A percentile compares a stretch with the other conserved stretches of the same genome.
These are phyloP conservation scores for Hoplias malabaricus DNA, from an alignment of 2,113 vertebrate genomes.

Conservation along the genomic window DNA sequence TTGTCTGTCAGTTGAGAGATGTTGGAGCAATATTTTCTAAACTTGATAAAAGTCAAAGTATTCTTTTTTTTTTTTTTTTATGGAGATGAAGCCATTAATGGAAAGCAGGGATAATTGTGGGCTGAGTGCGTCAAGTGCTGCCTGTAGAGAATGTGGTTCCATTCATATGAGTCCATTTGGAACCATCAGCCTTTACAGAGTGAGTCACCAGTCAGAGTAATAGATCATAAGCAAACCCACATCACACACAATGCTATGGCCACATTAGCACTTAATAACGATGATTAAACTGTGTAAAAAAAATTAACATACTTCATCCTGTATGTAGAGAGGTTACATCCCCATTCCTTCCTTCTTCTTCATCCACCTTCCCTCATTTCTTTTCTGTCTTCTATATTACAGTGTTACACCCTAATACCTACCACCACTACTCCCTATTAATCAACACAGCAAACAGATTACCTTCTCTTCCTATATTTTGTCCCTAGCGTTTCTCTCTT, in stretches of 20 bases:
- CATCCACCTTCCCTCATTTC: not conserved
- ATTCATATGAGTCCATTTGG: not conserved
- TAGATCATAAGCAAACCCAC: not conserved
- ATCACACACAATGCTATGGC: not conserved
- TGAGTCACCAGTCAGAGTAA: not conserved
- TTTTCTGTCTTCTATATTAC: constrained; percentile 4
- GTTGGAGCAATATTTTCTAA: too few species aligned
- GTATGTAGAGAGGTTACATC: not conserved
- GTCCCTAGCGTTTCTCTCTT: not conserved
- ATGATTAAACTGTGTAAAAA: not conserved
- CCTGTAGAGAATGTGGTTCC: not conserved
- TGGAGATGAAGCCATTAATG: not conserved
- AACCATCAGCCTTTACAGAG: not conserved
- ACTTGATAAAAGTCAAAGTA: too few species aligned
- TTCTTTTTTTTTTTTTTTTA: too few species aligned
- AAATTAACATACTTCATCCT: not conserved
- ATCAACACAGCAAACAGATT: not conserved
- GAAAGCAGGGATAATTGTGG: not conserved
- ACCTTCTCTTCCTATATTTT: not conserved
- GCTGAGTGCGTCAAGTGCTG: not conserved
- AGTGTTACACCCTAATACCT: not conserved
- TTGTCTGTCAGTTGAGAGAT: too few species aligned
- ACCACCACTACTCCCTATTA: not conserved
- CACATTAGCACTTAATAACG: not conserved
- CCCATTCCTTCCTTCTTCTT: not conserved